These are phyloP conservation scores for Furnarius figulus DNA, from an alignment of 2,113 vertebrate genomes.

Conservation along the genomic window DNA sequence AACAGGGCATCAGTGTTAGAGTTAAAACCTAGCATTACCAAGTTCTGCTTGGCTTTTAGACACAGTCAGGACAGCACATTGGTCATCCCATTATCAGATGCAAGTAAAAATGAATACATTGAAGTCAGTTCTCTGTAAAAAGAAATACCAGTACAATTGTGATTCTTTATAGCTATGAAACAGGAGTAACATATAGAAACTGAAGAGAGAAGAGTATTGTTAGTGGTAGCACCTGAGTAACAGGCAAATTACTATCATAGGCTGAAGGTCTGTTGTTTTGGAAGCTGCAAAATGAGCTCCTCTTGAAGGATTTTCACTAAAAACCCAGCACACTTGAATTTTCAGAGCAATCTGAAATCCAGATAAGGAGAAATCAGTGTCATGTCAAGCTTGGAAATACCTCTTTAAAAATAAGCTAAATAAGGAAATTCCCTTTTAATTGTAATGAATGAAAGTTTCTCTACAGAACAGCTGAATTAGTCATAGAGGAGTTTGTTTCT, in stretches of 20 bases:
- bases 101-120: not conserved
- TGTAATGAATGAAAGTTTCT: not conserved
- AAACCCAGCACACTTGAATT: not conserved
- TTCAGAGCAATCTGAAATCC: not conserved
- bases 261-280: not conserved
- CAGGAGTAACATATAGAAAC: not conserved
- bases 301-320: not conserved
- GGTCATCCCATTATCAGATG: not conserved
- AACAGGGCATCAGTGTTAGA: not conserved
- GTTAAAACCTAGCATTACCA: not conserved
- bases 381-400: not conserved
- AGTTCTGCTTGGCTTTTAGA: not conserved
- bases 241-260: not conserved
- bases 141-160: not conserved
- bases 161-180: not conserved
- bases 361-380: not conserved
- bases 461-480: not conserved
- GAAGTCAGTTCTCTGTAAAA: not conserved
- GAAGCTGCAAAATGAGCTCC: not conserved
- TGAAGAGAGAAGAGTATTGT: not conserved
- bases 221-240: not conserved
- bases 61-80: not conserved
- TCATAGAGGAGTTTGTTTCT: conserved; percentile 25
- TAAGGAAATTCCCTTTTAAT: not conserved
- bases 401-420: not conserved